Evolutionary conservation across 2,888 invertebrate species (phyloP).

Genomic region (Epinotia nisella): DNA sequence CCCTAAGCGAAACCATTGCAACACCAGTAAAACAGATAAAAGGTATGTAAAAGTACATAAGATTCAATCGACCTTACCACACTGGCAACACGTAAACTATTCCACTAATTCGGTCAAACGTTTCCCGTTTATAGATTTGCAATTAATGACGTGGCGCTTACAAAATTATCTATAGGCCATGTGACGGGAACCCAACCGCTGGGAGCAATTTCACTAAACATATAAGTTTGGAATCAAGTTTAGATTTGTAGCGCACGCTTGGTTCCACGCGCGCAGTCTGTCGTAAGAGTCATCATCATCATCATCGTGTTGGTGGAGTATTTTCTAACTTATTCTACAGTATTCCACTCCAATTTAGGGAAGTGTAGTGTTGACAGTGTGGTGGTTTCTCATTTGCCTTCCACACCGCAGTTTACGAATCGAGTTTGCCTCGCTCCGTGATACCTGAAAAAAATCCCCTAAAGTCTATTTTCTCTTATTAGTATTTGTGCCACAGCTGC

Average conservation of each 20-base stretch:
- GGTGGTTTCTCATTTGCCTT: too few relatives aligned
- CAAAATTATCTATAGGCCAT: conserved; percentile 51
- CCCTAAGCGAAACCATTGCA: too few relatives aligned
- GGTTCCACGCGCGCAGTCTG: not conserved
- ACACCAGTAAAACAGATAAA: not conserved
- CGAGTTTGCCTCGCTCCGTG: too few relatives aligned
- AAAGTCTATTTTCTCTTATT: too few relatives aligned
- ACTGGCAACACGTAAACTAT: conserved; percentile 9
- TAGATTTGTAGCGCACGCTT: not conserved
- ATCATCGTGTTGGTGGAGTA: too few relatives aligned
- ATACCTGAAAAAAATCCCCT: too few relatives aligned
- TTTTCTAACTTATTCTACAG: too few relatives aligned
- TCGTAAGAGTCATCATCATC: too few relatives aligned
- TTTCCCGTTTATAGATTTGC: conserved; percentile 36
- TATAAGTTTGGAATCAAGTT: not conserved
- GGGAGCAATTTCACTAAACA: not conserved
- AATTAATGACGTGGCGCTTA: conserved; percentile 41
- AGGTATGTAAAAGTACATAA: not conserved
- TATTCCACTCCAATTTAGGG: too few relatives aligned
- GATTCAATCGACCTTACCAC: not conserved
- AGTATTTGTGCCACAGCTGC: too few relatives aligned
- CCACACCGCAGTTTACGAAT: too few relatives aligned
- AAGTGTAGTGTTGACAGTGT: too few relatives aligned
- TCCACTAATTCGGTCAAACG: conserved; percentile 20
- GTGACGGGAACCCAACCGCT: conserved; percentile 42